Evolutionary conservation across 2,113 vertebrate species (phyloP).

Genomic region (Potamarius usumacintae): DNA sequence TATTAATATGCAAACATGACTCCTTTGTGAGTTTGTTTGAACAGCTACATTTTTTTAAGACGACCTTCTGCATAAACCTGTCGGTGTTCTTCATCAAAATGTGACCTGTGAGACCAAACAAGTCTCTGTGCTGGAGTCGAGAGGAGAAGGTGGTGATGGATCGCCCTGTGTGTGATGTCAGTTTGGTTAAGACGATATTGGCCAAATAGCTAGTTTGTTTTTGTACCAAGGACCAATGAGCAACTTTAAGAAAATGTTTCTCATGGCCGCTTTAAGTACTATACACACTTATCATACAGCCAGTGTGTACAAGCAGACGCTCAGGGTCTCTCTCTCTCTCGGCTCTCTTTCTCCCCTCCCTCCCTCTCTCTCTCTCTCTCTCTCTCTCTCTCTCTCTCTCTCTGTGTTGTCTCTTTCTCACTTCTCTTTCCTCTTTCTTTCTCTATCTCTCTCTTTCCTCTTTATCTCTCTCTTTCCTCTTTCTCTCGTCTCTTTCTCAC

Average conservation of each 20-base stretch:
- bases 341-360: no score
- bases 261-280: neutral
- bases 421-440: no score
- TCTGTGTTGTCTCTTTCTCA: no score
- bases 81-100: neutral
- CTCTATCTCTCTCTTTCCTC: no score
- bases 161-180: neutral
- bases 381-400: no score
- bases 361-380: neutral
- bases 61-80: neutral
- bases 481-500: no score
- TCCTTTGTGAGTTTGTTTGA: no score
- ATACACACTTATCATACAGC: no score
- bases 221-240: neutral
- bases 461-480: no score
- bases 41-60: no score
- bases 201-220: neutral
- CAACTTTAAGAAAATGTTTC: neutral
- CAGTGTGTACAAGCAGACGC: neutral
- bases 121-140: neutral
- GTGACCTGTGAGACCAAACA: neutral
- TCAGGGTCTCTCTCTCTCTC: neutral
- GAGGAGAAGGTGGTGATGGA: neutral
- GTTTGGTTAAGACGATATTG: neutral
- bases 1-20: neutral